These are phyloP conservation scores for Yponomeuta malinellus DNA, from an alignment of 2,888 invertebrate species.

Conservation along the genomic window DNA sequence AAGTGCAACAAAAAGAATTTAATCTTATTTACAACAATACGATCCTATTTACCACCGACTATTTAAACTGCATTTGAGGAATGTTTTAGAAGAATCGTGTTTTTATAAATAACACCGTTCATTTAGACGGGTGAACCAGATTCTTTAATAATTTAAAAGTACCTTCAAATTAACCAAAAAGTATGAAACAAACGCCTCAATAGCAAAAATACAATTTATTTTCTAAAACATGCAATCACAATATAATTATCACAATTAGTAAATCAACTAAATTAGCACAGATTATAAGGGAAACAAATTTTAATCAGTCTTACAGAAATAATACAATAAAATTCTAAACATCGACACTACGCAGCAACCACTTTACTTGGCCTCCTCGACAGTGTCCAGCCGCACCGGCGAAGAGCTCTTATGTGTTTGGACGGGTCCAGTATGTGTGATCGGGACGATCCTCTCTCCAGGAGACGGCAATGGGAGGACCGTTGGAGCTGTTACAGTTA, in stretches of 20 bases:
- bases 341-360: background rate
- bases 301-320: background rate
- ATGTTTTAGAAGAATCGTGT: too few relatives aligned
- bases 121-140: too few relatives aligned
- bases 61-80: too few relatives aligned
- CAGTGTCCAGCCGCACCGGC: background rate
- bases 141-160: too few relatives aligned
- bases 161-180: too few relatives aligned
- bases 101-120: too few relatives aligned
- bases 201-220: background rate
- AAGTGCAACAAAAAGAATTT: too few relatives aligned
- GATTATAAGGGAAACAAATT: background rate
- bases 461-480: constrained; percentile 51
- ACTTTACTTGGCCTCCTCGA: background rate
- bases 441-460: constrained; percentile 77
- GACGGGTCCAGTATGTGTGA: constrained; percentile 72
- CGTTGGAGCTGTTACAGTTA: constrained; percentile 82
- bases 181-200: background rate
- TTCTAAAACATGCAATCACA: background rate
- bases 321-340: background rate
- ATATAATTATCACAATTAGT: background rate
- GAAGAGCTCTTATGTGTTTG: background rate
- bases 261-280: background rate
- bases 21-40: too few relatives aligned
- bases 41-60: too few relatives aligned